Conservation (phyloP, 1,140 invertebrate species). For the Teleopsis dalmanni region DNA sequence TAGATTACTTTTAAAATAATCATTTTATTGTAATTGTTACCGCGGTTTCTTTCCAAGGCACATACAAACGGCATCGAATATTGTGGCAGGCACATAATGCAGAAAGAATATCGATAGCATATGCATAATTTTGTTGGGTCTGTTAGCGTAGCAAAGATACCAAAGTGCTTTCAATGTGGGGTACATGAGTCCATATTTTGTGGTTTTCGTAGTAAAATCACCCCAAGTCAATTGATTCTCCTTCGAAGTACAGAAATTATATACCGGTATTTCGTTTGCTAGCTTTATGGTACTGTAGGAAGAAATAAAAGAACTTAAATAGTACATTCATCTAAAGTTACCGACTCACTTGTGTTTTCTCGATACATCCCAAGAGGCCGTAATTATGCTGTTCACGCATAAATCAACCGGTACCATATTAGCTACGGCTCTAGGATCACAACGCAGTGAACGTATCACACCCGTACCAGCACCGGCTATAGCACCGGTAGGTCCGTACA, state of each 20-base stretch:
- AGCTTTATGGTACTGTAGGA: conserved; percentile 19
- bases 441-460: conserved; percentile 62
- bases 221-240: conserved; percentile 59
- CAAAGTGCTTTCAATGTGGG: conserved; percentile 52
- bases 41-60: conserved; percentile 57
- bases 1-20: not conserved
- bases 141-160: conserved; percentile 38
- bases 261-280: conserved; percentile 49
- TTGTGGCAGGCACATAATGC: conserved; percentile 59
- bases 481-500: conserved; percentile 67
- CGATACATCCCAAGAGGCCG: conserved; percentile 58
- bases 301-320: not conserved
- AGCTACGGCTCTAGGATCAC: conserved; percentile 54
- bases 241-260: conserved; percentile 60
- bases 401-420: conserved; percentile 85
- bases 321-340: not conserved
- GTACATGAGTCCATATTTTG: conserved; percentile 46
- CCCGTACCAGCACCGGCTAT: conserved; percentile 62
- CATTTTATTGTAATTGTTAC: conserved; percentile 48
- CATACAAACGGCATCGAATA: conserved; percentile 55
- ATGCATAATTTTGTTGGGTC: conserved; percentile 41
- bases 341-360: conserved; percentile 45
- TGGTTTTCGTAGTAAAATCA: conserved; percentile 49
- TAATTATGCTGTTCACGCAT: conserved; percentile 74
- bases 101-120: conserved; percentile 49